Percentiles rank a stretch among this genome's conserved stretches.
phyloP scores from a whole-genome alignment of 2,888 invertebrate species.

The Nomada fabriciana region DNA sequence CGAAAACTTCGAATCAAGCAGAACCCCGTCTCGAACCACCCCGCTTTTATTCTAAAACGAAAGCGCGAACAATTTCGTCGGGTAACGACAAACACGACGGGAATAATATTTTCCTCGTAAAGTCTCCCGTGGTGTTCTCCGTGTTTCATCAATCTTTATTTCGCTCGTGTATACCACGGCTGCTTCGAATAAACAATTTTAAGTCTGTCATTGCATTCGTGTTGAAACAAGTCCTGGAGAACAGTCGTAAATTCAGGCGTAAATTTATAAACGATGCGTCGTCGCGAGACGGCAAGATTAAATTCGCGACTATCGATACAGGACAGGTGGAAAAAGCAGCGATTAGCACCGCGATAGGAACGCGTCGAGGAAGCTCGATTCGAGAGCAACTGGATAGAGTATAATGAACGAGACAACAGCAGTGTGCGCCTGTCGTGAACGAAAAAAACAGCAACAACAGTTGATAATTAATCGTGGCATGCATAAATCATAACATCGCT shows the following conservation, averaged over 20 bases:
- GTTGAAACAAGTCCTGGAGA: too few relatives aligned
- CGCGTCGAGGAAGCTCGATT: constrained; percentile 10
- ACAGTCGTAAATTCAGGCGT: too few relatives aligned
- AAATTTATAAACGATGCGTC: neutral
- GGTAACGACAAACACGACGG: neutral
- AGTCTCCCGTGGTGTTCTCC: neutral
- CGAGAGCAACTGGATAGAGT: neutral
- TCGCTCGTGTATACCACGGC: neutral
- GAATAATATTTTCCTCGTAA: constrained; percentile 15
- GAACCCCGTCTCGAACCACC: neutral
- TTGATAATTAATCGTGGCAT: constrained; percentile 56
- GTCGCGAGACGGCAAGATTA: neutral
- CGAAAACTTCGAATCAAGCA: constrained; percentile 7
- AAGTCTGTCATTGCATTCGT: neutral
- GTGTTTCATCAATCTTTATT: neutral
- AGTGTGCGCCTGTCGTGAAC: constrained; percentile 21
- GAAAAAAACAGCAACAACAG: constrained; percentile 52
- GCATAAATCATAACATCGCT: constrained; percentile 47
- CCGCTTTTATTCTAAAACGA: constrained; percentile 4
- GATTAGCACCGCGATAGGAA: constrained; percentile 33
- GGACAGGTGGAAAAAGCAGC: neutral
- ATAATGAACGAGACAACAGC: neutral
- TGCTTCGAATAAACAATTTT: neutral
- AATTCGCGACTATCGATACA: neutral
- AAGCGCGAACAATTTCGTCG: constrained; percentile 4